Evolutionary conservation across 2,113 vertebrate species (phyloP).

Genomic region (Nibea albiflora): DNA sequence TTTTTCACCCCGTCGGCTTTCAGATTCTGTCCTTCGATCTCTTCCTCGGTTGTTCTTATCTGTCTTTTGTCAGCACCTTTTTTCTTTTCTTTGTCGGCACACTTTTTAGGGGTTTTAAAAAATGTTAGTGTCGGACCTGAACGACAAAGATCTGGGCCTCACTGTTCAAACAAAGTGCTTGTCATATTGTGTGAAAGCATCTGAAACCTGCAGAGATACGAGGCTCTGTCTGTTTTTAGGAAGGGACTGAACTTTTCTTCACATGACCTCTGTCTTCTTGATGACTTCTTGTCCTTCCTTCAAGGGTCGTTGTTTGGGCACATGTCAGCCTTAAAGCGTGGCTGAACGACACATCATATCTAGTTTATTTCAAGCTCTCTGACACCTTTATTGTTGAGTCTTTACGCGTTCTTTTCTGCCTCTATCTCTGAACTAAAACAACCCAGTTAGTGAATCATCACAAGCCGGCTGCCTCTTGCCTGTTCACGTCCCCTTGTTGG

Average conservation of each 20-base stretch:
- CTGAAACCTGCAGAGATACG: too few species aligned
- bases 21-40: conserved; percentile 24
- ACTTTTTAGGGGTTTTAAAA: too few species aligned
- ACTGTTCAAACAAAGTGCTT: too few species aligned
- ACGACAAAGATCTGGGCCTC: too few species aligned
- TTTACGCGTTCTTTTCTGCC: too few species aligned
- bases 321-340: neutral
- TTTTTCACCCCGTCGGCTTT: conserved; percentile 25
- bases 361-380: neutral
- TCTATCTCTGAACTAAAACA: neutral
- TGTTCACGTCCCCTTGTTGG: conserved; percentile 38
- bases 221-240: neutral
- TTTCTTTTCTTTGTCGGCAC: conserved; percentile 9
- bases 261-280: neutral
- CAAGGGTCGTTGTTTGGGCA: neutral
- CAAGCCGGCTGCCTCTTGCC: conserved; percentile 60
- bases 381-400: neutral
- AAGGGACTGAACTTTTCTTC: neutral
- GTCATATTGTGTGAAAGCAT: too few species aligned
- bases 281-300: neutral
- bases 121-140: too few species aligned
- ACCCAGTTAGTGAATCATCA: conserved; percentile 58
- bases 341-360: neutral
- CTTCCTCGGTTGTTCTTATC: conserved; percentile 49
- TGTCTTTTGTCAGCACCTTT: conserved; percentile 19